phyloP scores from a whole-genome alignment of 2,113 vertebrate species.

The Pelmatolapia mariae region DNA sequence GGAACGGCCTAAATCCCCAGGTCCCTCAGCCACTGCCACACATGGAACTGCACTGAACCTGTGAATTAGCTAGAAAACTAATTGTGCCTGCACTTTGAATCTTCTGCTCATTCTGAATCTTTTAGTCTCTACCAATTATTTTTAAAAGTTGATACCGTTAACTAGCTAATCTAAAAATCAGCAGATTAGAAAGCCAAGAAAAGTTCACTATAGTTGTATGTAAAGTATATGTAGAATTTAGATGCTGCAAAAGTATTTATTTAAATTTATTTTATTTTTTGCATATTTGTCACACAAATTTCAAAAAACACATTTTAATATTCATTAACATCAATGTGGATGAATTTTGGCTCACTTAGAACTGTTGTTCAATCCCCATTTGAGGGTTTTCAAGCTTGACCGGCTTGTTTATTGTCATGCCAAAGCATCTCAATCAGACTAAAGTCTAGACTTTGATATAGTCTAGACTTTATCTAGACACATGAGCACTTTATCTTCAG shows the following conservation, averaged over 20 bases:
- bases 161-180: neutral
- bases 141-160: neutral
- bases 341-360: neutral
- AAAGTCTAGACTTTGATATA: neutral
- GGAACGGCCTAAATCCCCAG: constrained; percentile 27
- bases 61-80: constrained; percentile 2
- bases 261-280: neutral
- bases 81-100: neutral
- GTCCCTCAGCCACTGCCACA: constrained; percentile 28
- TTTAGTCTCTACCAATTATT: neutral
- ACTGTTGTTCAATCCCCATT: neutral
- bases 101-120: neutral
- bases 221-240: neutral
- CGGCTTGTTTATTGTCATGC: neutral
- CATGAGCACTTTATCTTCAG: neutral
- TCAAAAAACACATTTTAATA: neutral
- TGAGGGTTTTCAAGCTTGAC: neutral
- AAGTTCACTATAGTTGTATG: neutral
- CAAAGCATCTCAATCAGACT: neutral
- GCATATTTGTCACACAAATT: neutral
- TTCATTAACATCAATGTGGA: neutral
- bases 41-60: constrained; percentile 14
- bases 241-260: neutral
- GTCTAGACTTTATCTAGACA: neutral
- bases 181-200: neutral